These are phyloP conservation scores for Scomber japonicus DNA, from an alignment of 2,113 vertebrate genomes.

Conservation along the genomic window DNA sequence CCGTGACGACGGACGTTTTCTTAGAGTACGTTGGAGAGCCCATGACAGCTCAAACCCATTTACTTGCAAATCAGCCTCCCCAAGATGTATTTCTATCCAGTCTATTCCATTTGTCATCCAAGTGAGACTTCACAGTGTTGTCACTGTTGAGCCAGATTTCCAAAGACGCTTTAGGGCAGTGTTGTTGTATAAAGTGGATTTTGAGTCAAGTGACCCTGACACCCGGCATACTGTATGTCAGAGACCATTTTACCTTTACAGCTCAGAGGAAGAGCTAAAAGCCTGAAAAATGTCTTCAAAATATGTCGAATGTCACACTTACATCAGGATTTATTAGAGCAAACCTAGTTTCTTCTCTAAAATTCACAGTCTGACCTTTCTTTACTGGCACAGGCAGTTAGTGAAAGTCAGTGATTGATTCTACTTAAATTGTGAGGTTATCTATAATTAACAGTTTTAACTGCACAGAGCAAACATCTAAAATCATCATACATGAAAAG, in stretches of 20 bases:
- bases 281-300: background rate
- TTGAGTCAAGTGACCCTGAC: background rate
- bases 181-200: constrained; percentile 22
- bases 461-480: background rate
- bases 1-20: constrained; percentile 19
- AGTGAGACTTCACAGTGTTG: constrained; percentile 24
- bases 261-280: constrained; percentile 25
- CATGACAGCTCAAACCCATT: constrained; percentile 45
- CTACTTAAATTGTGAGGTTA: no score
- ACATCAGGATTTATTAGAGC: background rate
- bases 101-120: constrained; percentile 45
- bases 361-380: background rate
- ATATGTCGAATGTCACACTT: background rate
- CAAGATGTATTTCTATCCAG: constrained; percentile 38
- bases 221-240: background rate
- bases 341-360: background rate
- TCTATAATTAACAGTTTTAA: background rate
- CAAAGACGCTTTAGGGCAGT: constrained; percentile 12
- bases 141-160: constrained; percentile 16
- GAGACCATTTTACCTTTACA: constrained; percentile 11
- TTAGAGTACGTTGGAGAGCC: constrained; percentile 41
- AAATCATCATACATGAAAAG: background rate
- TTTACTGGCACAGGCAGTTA: background rate
- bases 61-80: constrained; percentile 62
- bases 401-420: no score